These are phyloP conservation scores for Falco novaeseelandiae DNA, from an alignment of 2,797 vertebrate genomes.

Conservation along the genomic window DNA sequence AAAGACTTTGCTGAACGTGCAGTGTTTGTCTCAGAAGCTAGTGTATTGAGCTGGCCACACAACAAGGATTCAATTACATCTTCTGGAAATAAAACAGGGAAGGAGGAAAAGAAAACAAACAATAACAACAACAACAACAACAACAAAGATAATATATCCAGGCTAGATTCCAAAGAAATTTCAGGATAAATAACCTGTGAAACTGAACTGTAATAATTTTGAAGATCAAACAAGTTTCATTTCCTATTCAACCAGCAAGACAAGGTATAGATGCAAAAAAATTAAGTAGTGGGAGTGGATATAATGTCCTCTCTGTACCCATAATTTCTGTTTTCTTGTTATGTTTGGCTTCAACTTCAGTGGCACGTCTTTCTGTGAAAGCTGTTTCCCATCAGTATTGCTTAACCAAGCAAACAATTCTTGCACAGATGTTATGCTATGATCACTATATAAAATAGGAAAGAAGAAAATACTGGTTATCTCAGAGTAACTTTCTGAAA, in stretches of 20 bases:
- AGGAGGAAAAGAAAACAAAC: background rate
- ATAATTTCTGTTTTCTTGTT: background rate
- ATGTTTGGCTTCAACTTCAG: background rate
- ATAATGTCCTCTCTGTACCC: background rate
- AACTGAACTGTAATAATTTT: background rate
- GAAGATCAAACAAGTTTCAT: background rate
- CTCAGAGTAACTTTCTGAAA: background rate
- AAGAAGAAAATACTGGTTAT: background rate
- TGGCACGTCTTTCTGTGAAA: background rate
- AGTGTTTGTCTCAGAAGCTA: background rate
- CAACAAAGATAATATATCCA: background rate
- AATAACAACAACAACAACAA: background rate
- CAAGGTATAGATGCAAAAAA: background rate
- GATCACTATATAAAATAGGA: background rate
- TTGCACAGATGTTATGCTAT: background rate
- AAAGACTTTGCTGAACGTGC: background rate
- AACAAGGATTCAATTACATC: conserved; percentile 19
- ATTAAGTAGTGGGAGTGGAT: background rate
- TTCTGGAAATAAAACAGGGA: background rate
- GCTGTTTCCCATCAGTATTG: background rate
- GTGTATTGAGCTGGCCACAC: background rate
- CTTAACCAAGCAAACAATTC: background rate
- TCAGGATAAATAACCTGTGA: background rate
- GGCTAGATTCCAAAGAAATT: background rate
- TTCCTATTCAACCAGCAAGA: background rate